Percentiles rank a stretch among this genome's conserved stretches.
These are phyloP conservation scores for Mirza zaza DNA, from an alignment of 2,113 vertebrate genomes.

Conservation along the genomic window DNA sequence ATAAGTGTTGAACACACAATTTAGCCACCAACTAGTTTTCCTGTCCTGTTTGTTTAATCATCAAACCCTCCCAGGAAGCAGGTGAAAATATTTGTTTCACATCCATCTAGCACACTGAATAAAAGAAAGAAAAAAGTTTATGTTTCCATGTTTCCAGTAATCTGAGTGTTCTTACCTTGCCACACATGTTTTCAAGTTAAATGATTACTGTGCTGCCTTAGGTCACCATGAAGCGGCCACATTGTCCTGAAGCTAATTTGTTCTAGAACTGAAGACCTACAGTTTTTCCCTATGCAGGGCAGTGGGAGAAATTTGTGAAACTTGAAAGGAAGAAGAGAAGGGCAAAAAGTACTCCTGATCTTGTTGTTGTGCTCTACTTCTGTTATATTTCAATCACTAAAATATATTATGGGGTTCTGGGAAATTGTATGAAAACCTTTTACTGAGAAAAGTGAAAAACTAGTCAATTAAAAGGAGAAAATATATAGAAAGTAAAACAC, in stretches of 20 bases:
- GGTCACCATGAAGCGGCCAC: neutral
- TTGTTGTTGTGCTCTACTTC: neutral
- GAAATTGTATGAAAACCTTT: constrained; percentile 4
- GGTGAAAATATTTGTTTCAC: constrained; percentile 12
- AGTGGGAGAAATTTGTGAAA: neutral
- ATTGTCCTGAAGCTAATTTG: neutral
- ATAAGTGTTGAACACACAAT: neutral
- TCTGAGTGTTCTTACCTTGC: neutral
- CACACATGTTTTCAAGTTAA: neutral
- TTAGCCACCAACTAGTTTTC: neutral
- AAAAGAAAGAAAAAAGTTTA: neutral
- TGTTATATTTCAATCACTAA: constrained; percentile 44
- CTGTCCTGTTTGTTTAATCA: neutral
- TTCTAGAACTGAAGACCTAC: neutral
- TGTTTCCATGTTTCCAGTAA: neutral
- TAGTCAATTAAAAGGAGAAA: constrained; percentile 25
- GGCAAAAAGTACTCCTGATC: neutral
- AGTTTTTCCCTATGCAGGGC: neutral
- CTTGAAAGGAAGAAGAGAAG: neutral
- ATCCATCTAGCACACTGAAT: neutral
- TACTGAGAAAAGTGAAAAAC: constrained; percentile 15
- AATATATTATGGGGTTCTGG: neutral
- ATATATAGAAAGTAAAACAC: neutral
- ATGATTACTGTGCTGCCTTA: neutral
- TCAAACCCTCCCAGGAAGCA: neutral